These are phyloP conservation scores for Cyclura pinguis DNA, from an alignment of 2,797 vertebrate genomes.

Conservation along the genomic window DNA sequence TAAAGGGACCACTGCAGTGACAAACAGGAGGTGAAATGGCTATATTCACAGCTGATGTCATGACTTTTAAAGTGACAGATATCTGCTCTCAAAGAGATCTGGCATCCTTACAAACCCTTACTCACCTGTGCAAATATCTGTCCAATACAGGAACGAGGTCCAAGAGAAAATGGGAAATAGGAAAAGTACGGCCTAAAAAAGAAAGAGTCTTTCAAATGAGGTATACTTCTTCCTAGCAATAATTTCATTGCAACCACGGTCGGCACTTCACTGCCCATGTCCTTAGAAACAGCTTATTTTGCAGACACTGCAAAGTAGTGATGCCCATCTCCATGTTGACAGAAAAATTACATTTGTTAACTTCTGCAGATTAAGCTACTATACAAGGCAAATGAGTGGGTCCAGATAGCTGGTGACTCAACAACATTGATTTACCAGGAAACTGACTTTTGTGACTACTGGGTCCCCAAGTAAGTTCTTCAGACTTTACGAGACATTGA, in stretches of 20 bases:
- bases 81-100: no score
- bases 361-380: neutral
- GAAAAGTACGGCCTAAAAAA: slow-evolving; percentile 87
- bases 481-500: neutral
- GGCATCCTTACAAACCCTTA: neutral
- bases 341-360: neutral
- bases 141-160: slow-evolving; percentile 89
- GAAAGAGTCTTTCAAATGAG: neutral
- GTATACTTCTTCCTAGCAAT: neutral
- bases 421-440: neutral
- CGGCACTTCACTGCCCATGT: no score
- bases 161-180: slow-evolving; percentile 92
- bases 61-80: neutral
- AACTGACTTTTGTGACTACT: neutral
- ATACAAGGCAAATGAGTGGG: neutral
- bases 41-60: neutral
- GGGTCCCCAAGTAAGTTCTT: neutral
- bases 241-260: no score
- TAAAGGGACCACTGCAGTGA: neutral
- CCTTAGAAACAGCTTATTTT: neutral
- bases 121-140: slow-evolving; percentile 91
- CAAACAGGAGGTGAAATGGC: neutral
- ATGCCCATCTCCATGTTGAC: neutral
- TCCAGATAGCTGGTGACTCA: neutral
- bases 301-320: neutral